Evolutionary conservation across 2,888 invertebrate species (phyloP).

Genomic region (Cosmopolites sordidus): DNA sequence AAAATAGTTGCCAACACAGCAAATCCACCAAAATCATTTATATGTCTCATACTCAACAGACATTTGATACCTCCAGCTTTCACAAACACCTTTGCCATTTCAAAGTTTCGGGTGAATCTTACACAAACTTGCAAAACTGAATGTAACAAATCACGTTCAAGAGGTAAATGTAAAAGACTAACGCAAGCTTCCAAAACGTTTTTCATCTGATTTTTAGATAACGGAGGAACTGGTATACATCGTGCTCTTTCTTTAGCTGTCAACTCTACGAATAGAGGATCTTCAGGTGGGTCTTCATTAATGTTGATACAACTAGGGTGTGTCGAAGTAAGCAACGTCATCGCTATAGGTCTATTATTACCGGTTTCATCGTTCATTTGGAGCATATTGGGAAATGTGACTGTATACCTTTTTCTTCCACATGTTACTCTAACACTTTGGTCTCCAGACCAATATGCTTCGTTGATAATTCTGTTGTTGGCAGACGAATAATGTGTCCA

Average conservation of each 20-base stretch:
- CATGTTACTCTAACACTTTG: conserved; percentile 65
- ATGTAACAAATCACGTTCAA: conserved; percentile 73
- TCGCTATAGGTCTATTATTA: conserved; percentile 73
- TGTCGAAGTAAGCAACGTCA: conserved; percentile 52
- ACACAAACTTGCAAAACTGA: conserved; percentile 71
- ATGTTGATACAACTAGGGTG: conserved; percentile 39
- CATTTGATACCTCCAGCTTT: conserved; percentile 68
- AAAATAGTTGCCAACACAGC: conserved; percentile 70
- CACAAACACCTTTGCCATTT: conserved; percentile 68
- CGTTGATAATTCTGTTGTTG: conserved; percentile 73
- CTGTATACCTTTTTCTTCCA: conserved; percentile 69
- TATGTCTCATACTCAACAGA: conserved; percentile 66
- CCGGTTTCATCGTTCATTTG: conserved; percentile 82
- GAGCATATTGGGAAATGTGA: conserved; percentile 75
- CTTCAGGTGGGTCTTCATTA: conserved; percentile 33
- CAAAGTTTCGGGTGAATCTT: conserved; percentile 68
- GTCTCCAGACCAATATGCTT: conserved; percentile 71
- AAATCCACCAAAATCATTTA: conserved; percentile 69
- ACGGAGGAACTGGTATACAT: conserved; percentile 42
- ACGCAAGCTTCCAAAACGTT: conserved; percentile 57
- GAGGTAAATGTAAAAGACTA: conserved; percentile 62
- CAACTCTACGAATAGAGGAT: conserved; percentile 37
- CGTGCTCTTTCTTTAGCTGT: conserved; percentile 43
- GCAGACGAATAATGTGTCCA: conserved; percentile 71
- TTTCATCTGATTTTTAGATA: conserved; percentile 38